Conservation (phyloP, 2,113 vertebrate genomes). For the Ranitomeya imitator region DNA sequence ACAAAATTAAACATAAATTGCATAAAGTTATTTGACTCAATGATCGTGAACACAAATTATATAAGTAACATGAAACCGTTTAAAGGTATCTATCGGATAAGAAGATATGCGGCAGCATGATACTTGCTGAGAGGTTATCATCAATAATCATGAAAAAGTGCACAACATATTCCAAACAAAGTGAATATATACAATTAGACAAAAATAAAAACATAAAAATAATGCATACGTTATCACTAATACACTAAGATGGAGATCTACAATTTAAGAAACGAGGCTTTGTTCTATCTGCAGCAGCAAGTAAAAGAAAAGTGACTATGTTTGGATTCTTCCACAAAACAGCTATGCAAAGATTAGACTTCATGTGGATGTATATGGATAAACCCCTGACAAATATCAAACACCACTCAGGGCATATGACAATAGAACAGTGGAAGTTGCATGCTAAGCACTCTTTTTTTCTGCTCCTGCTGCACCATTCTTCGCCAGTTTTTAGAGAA, state of each 20-base stretch:
- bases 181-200: too few relatives aligned
- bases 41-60: too few relatives aligned
- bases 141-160: too few relatives aligned
- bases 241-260: background rate
- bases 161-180: too few relatives aligned
- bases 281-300: background rate
- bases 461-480: constrained; percentile 26
- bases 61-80: too few relatives aligned
- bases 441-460: constrained; percentile 14
- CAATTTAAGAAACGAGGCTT: background rate
- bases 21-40: too few relatives aligned
- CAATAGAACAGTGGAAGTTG: constrained; percentile 35
- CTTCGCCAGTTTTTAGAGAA: constrained; percentile 3
- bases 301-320: background rate
- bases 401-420: constrained; percentile 1
- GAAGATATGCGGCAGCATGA: too few relatives aligned
- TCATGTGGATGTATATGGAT: constrained; percentile 29
- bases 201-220: background rate
- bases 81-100: too few relatives aligned
- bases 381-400: constrained; percentile 1
- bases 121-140: too few relatives aligned
- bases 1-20: too few relatives aligned
- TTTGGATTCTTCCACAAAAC: background rate
- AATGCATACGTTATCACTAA: background rate
- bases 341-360: constrained; percentile 20